Evolutionary conservation across 2,888 invertebrate species (phyloP), one percentile per base, ranked within the genome.

Genomic region (Drosophila rubida): DNA sequence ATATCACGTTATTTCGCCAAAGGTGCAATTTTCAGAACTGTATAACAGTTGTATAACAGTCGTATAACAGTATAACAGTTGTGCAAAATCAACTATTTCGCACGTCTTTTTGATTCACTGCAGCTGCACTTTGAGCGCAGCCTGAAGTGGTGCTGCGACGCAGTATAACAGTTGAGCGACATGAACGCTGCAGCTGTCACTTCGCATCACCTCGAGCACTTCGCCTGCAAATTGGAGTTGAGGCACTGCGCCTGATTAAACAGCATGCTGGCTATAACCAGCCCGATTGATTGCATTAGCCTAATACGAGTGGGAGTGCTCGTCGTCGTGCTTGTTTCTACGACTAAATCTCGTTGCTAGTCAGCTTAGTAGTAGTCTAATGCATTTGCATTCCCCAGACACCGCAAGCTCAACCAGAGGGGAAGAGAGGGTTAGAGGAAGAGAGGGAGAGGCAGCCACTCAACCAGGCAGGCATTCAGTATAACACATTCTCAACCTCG

Each of bases 361-460:
- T 35, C 76, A 57, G 61, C 64, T 72, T 69, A 68, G 68, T 59
- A n/a, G n/a, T n/a, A n/a, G n/a, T 78, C 64, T 63, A 83, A 80
- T 78, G 78, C 83, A 80, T 83, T 82, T 73, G 35, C 64, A 58
- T 69, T 51, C 69, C 50, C 57, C 64, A 13, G 6, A 16, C 48
- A 16, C 27, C 11, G n/a, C 32, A 14, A 14, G 4, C 19, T 8
- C 32, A 14, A 16, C 4, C 19, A 8, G 6, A 14, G n/a, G n/a
- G 6, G 0, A 2, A 7, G 23, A 35, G 11, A 7, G 6, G 6
- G 13, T n/a, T n/a, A 8, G 6, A 14, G 6, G 0, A 2, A 7
- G 23, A 35, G 11, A 7, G 6, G 6, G 13, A 35, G 6, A 11
- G 13, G n/a, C 45, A 22, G 11, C 35, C 35, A 35, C 5, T 5